A percentile compares a stretch with the other conserved stretches of the same genome.
Conservation (phyloP, 2,113 vertebrate genomes). For the Eleginops maclovinus region DNA sequence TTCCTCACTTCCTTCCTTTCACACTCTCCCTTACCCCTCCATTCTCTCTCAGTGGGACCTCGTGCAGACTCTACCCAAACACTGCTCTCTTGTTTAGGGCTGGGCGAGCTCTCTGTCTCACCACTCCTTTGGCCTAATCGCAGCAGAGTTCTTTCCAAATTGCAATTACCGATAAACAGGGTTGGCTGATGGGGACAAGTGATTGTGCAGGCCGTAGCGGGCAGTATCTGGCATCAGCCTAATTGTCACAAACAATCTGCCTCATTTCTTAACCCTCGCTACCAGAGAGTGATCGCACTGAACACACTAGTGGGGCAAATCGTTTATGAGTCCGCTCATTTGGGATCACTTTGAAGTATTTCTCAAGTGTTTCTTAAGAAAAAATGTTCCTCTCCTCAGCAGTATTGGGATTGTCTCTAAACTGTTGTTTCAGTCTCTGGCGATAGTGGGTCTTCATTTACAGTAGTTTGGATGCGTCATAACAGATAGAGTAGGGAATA, state of each 20-base stretch:
- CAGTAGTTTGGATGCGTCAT: conserved; percentile 67
- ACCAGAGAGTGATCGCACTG: conserved; percentile 65
- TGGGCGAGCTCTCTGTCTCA: conserved; percentile 70
- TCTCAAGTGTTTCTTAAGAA: conserved; percentile 71
- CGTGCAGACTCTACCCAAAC: conserved; percentile 80
- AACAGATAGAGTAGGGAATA: conserved; percentile 36
- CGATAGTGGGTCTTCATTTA: conserved; percentile 62
- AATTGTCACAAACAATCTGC: conserved; percentile 86
- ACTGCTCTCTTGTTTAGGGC: conserved; percentile 84
- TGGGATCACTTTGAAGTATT: conserved; percentile 83
- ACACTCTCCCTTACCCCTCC: conserved; percentile 36
- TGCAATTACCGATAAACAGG: conserved; percentile 85
- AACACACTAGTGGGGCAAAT: conserved; percentile 76
- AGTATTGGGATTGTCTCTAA: conserved; percentile 75
- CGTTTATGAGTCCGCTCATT: conserved; percentile 78
- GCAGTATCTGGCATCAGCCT: conserved; percentile 86
- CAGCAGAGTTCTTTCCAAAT: conserved; percentile 82
- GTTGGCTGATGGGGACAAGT: conserved; percentile 78
- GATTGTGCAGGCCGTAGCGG: conserved; percentile 73
- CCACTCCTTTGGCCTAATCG: conserved; percentile 82
- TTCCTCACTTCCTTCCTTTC: conserved; percentile 38
- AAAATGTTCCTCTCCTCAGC: conserved; percentile 41
- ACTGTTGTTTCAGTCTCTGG: conserved; percentile 66
- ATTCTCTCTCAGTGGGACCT: conserved; percentile 69
- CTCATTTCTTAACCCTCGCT: conserved; percentile 67